Percentiles rank a stretch among this genome's conserved stretches.
These are phyloP conservation scores for Rana temporaria DNA, from an alignment of 2,113 vertebrate genomes.

Conservation along the genomic window DNA sequence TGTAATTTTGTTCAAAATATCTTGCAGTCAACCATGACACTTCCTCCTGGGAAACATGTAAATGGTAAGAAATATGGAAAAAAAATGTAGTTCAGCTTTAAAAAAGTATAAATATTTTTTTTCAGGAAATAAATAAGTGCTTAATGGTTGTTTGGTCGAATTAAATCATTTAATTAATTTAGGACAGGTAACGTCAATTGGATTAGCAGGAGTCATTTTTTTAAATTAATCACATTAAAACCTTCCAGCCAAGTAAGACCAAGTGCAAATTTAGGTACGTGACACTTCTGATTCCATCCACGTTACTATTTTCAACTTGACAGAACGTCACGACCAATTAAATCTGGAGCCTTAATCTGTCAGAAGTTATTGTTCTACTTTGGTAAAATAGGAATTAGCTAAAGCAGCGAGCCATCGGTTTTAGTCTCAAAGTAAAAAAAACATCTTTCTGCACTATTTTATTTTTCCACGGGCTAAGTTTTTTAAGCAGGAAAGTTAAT, in stretches of 20 bases:
- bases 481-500: constrained; percentile 23
- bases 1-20: no score
- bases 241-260: not conserved
- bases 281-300: constrained; percentile 35
- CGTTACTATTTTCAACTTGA: constrained; percentile 8
- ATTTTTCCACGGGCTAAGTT: not conserved
- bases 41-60: no score
- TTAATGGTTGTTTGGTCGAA: no score
- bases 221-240: not conserved
- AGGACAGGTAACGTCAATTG: no score
- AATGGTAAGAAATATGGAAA: no score
- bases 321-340: constrained; percentile 26
- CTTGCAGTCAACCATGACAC: no score
- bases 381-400: constrained; percentile 1
- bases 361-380: constrained; percentile 29
- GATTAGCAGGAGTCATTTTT: no score
- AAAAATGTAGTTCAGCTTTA: no score
- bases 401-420: constrained; percentile 23
- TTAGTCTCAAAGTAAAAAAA: constrained; percentile 34
- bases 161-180: no score
- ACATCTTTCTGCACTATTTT: constrained; percentile 25
- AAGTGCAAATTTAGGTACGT: not conserved
- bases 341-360: constrained; percentile 21
- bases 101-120: no score
- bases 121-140: no score